Conservation (phyloP, 2,888 invertebrate species). For the Melieria picta region DNA sequence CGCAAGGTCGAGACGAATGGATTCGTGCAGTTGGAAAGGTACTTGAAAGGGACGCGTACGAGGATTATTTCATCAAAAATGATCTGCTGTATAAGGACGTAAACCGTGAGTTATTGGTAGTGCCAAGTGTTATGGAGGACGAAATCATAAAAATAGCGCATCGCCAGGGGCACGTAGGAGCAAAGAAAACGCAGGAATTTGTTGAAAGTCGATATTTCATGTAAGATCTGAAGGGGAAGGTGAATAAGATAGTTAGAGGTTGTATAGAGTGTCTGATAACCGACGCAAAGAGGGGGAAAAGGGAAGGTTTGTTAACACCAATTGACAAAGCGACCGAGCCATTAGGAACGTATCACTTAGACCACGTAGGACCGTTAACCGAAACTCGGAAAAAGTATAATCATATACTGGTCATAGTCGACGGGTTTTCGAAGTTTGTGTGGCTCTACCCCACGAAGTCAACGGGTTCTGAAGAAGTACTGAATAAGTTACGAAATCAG, state of each 20-base stretch:
- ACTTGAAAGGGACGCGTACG: background rate
- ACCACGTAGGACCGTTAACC: slow-evolving; percentile 8
- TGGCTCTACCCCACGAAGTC: slow-evolving; percentile 16
- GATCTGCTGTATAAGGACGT: slow-evolving; percentile 9
- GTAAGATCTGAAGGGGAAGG: background rate
- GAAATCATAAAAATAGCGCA: slow-evolving; percentile 57
- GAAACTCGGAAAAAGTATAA: slow-evolving; percentile 9
- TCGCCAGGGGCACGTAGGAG: slow-evolving; percentile 41
- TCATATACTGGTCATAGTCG: slow-evolving; percentile 2
- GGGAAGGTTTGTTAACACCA: slow-evolving; percentile 12
- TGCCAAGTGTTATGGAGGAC: slow-evolving; percentile 11
- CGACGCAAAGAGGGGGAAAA: background rate
- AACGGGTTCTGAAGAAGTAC: background rate
- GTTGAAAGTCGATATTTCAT: slow-evolving; percentile 27
- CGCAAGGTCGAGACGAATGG: slow-evolving; percentile 23
- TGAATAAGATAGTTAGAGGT: background rate
- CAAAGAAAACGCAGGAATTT: slow-evolving; percentile 9
- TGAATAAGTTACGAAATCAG: background rate
- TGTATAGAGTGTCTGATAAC: slow-evolving; percentile 3
- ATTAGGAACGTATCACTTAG: background rate
- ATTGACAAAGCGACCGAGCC: slow-evolving; percentile 15
- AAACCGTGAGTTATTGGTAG: background rate
- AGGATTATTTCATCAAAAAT: slow-evolving; percentile 4
- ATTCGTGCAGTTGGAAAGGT: slow-evolving; percentile 32
- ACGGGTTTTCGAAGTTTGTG: slow-evolving; percentile 11